Base-by-base conservation (phyloP, 2,113 vertebrate genomes). In the Rhea americana region DNA sequence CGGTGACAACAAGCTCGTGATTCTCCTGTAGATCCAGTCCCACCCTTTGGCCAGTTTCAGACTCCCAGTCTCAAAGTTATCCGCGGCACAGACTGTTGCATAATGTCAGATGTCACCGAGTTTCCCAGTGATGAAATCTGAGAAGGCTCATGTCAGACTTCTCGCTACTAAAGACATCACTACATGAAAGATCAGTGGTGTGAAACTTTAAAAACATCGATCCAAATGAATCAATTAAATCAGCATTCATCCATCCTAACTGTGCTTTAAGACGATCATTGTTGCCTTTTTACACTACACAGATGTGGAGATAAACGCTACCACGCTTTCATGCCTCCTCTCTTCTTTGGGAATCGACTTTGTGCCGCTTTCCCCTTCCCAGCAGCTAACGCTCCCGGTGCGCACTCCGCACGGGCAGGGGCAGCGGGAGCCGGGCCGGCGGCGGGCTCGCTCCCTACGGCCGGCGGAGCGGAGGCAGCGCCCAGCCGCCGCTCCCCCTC, bases 161-260 rank as follows among this genome's bases (percentile, higher is more conserved):
- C 93, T 90, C 79, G 81, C 92, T 95, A 70, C 92, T 88, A 48
- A 95, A 95, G 94, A 93, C 80, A 62, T 81, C 85, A 91, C 72
- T 77, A 74, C 53, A 41, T 62, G 82, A 96, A 65, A 78, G 63
- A 78, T 79, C 88, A 83, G 85, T n/a, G 67, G 55, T 48, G 86
- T 53, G 82, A 92, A 87, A 87, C 93, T 88, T 93, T 50, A 87
- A 90, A 93, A 91, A 86, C 74, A 95, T n/a, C 11, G 48, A 90
- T 83, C 90, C 68, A 70, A 93, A 94, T 66, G 85, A 90, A 95
- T 63, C 88, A 61, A 72, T 91, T 91, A 93, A 93, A 96, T 75
- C 84, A 95, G 91, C 95, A 87, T 75, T 82, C 87, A 75, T 21
- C 43, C 66, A 24, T 84, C 39, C 84, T 41, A 53, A 90, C 68